Percentiles rank a stretch among this genome's conserved stretches.
Evolutionary conservation across 2,888 invertebrate species (phyloP).

Genomic region (Cynaeus angustus): DNA sequence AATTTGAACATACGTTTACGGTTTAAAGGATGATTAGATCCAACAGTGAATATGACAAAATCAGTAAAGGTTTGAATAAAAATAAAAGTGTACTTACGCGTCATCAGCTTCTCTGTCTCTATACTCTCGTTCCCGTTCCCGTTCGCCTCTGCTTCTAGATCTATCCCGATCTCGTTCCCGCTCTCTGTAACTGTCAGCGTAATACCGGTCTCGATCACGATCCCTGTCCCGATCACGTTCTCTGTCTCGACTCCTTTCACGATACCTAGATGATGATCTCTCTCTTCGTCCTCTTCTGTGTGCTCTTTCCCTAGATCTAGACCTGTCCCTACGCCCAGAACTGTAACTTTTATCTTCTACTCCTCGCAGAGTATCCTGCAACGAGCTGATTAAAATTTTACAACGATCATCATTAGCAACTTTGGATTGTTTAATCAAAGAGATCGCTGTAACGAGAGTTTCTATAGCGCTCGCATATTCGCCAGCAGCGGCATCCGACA

Average conservation of each 20-base stretch:
- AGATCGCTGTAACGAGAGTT: conserved; percentile 98
- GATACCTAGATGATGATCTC: conserved; percentile 70
- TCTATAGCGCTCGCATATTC: conserved; percentile 99
- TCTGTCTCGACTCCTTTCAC: conserved; percentile 76
- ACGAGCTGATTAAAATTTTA: conserved; percentile 96
- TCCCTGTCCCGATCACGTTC: conserved; percentile 68
- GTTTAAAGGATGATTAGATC: no score
- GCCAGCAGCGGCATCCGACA: conserved; percentile 97
- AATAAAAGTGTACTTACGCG: conserved; percentile 74
- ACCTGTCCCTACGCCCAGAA: conserved; percentile 78
- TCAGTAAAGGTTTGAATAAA: neutral
- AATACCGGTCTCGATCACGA: conserved; percentile 72
- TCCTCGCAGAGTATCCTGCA: conserved; percentile 94
- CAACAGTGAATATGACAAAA: no score
- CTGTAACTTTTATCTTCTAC: conserved; percentile 98
- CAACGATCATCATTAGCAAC: conserved; percentile 97
- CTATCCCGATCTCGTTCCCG: conserved; percentile 76
- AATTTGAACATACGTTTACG: no score
- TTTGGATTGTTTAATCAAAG: conserved; percentile 95
- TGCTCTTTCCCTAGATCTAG: conserved; percentile 68
- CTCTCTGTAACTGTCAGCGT: conserved; percentile 74
- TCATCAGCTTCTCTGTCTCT: conserved; percentile 86
- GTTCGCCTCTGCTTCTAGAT: conserved; percentile 86
- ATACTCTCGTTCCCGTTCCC: conserved; percentile 80
- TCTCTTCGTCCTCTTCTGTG: conserved; percentile 69